phyloP scores from a whole-genome alignment of 1,140 invertebrate genomes.

The Pomacea maculata region DNA sequence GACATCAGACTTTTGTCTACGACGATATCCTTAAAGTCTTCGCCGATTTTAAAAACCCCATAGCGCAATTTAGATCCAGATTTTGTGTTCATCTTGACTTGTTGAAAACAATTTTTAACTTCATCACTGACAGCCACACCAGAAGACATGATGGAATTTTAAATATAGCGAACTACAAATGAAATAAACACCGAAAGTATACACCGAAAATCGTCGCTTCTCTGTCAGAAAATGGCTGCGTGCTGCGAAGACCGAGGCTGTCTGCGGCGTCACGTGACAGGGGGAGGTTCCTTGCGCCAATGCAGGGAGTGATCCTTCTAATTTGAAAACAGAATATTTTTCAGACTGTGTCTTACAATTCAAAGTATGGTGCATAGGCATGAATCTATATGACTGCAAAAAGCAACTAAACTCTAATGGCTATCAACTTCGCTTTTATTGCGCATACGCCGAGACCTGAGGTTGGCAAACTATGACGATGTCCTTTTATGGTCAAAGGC shows the following conservation, averaged over 20 bases:
- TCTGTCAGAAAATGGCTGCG: not conserved
- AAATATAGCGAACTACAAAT: not conserved
- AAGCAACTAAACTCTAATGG: not conserved
- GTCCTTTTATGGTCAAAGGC: not conserved
- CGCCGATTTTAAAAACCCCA: not conserved
- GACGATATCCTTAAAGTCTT: not conserved
- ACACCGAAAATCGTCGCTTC: not conserved
- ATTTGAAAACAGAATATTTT: not conserved
- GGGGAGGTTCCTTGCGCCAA: not conserved
- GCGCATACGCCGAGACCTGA: not conserved
- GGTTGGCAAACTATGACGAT: too few relatives aligned
- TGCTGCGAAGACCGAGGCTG: not conserved
- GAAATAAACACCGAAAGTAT: not conserved
- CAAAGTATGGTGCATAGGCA: too few relatives aligned
- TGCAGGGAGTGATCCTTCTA: not conserved
- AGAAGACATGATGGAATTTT: slow-evolving; percentile 11
- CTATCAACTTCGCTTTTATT: not conserved
- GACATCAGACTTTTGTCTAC: not conserved
- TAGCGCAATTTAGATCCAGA: not conserved
- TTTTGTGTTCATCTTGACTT: slow-evolving; percentile 9
- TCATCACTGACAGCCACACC: not conserved
- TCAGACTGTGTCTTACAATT: not conserved
- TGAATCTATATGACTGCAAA: not conserved
- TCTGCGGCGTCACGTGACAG: slow-evolving; percentile 5
- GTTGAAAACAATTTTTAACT: not conserved